Base-by-base conservation (phyloP, 2,888 invertebrate species). In the Agrilus cyanescens region DNA sequence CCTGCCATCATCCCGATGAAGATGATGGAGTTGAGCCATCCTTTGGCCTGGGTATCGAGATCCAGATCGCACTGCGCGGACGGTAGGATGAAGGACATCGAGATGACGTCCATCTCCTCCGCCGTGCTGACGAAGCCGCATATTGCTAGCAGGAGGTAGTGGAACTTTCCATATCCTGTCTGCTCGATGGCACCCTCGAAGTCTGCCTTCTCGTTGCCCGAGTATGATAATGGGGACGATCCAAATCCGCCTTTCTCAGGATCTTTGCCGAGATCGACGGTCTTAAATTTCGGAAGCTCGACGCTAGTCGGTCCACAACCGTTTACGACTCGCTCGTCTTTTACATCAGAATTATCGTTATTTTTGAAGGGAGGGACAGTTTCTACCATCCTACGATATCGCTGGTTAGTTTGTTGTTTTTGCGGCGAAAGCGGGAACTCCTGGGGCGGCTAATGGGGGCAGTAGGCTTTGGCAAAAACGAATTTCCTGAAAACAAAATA, bases 31-130 rank as follows among this genome's bases (percentile, higher is more conserved):
- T 73, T 76, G 54, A 81, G 75, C 77, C 77, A 78, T 66, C 86
- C 86, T 69, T 91, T 91, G 52, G 87, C 83, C 56, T 81, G 77
- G 42, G 90, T 89, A 61, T 83, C 82, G 57, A 93, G 77, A 53
- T 85, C 70, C 66, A 93, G 74, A 73, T 93, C 93, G 76, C 91
- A 91, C 69, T 90, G 85, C 52, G 91, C 91, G 57, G 89, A 87
- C 36, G 91, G 91, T 50, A 93, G 72, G 68, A 93, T 87, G 76
- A 91, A 93, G 54, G 91, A 91, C 82, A 93, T 88, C 57, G 87
- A 88, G 61, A 93, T 86, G 72, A 91, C 89, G 72, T 91, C 91
- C 82, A 93, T 89, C 75, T 91, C 90, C 76, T 93, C 91, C 68
- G 89, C 89, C 54, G 88, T 88, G 73, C 86, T 87, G 68, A 91